Evolutionary conservation across 2,888 invertebrate species (phyloP), one percentile per base, ranked within the genome.

Genomic region (Cylindroiulus punctatus): DNA sequence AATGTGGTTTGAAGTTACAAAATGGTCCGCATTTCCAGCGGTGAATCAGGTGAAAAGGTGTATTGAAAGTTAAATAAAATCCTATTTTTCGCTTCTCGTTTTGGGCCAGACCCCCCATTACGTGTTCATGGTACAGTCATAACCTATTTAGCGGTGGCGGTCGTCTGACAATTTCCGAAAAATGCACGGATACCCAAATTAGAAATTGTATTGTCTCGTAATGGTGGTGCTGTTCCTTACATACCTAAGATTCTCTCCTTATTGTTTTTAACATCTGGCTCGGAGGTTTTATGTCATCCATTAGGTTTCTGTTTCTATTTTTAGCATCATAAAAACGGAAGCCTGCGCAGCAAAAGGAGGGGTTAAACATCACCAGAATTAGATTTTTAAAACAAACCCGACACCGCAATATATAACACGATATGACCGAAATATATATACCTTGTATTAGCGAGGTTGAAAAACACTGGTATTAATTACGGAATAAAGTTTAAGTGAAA

Each of bases 191-290:
- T 76, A 83, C 83, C 83, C 83, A 40, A 83, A 83, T 83, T 83
- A 83, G 83, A 83, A 83, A 83, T 44, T 42, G 83, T 44, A 83
- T 83, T 83, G 83, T 83, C 83, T 83, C 83, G 83, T 42, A 83
- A 83, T 83, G 40, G 83, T 83, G 83, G 44, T 83, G 42, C 83
- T 83, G 83, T 83, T 83, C 83, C 83, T 83, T 83, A 83, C 83
- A 83, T 83, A 44, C 83, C 44, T 83, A 83, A 83, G 42, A 83
- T 83, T 83, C 83, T 83, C 44, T 42, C n/a, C 83, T 83, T 83
- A 83, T 83, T 83, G 83, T 83, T 83, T 83, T 40, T 40, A 83
- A 83, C 83, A 83, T 83, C 83, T 83, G 83, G 83, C 44, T 40
- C 44, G 83, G 83, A 40, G 83, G 83, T 83, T 83, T 83, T 83